Evolutionary conservation across 2,113 vertebrate genomes (phyloP), one percentile per base, ranked within the genome.

Genomic region (Hydropotes inermis): DNA sequence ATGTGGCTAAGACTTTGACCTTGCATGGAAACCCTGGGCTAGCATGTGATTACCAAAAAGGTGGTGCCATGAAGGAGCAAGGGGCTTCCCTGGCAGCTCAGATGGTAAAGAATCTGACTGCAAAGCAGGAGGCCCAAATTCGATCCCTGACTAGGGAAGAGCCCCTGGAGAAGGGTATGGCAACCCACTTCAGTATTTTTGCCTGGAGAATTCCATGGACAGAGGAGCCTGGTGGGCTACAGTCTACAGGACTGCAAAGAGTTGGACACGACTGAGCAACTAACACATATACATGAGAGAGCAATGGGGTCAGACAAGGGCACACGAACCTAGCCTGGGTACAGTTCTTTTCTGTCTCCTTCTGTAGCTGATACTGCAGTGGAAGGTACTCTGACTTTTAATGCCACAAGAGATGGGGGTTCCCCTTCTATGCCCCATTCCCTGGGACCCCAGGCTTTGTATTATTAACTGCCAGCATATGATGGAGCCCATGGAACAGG

Each of bases 321-420:
- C 55, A 23, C 36, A 4, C 9, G 76, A 82, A 4, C 14, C 39
- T 2, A 30, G 17, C 79, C 60, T 2, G 5, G 52, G 30, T n/a
- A 14, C 52, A 28, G 25, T 54, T 61, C 45, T 83, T 36, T 43
- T 30, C 8, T 58, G 47, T 57, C 57, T 45, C n/a, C 55, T 9
- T 57, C 45, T 57, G 0, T 76, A 25, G 19, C 23, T n/a, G 70
- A 28, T 30, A 39, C 28, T 30, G 2, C 21, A 30, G 33, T 7
- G 33, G 36, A 57, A 87, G 36, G 39, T 39, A 5, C 39, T 47
- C 43, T n/a, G 39, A 30, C 36, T 97, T 47, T 27, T 15, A 23
- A 43, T 27, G 33, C 30, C 5, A 6, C 7, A 1, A 1, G 12
- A 70, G 39, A 55, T 45, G 12, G 8, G 54, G 39, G 16, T 0